These are phyloP conservation scores for Gymnoscopelus braueri DNA, from an alignment of 2,797 vertebrate genomes.

Conservation along the genomic window DNA sequence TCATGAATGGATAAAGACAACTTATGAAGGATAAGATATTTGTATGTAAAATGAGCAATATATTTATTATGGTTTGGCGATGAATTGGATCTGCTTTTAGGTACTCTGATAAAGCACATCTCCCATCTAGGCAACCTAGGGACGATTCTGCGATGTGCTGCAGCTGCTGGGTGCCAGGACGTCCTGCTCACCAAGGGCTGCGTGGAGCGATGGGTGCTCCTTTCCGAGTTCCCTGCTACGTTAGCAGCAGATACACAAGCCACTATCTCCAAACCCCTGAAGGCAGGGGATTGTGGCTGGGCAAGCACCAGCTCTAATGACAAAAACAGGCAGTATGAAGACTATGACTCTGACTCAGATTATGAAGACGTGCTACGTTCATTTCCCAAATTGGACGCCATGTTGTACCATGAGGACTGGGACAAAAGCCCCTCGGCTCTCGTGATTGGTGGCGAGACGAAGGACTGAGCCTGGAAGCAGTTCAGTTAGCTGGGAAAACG, in stretches of 20 bases:
- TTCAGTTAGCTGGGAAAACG: constrained; percentile 81
- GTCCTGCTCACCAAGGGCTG: constrained; percentile 93
- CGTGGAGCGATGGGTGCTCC: constrained; percentile 96
- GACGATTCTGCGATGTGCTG: constrained; percentile 92
- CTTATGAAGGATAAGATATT: too few relatives aligned
- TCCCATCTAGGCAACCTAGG: constrained; percentile 89
- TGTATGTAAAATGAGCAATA: too few relatives aligned
- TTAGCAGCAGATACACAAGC: background rate
- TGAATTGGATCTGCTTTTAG: too few relatives aligned
- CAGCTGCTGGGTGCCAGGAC: constrained; percentile 90
- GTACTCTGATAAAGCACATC: too few relatives aligned
- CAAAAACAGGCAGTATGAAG: constrained; percentile 49
- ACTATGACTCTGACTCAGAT: constrained; percentile 53
- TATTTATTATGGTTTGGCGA: too few relatives aligned
- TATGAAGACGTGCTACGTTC: constrained; percentile 24
- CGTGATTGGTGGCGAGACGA: constrained; percentile 90
- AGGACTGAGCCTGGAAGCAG: constrained; percentile 86
- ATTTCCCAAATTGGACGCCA: constrained; percentile 71
- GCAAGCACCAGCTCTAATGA: constrained; percentile 59
- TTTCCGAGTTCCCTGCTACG: constrained; percentile 85
- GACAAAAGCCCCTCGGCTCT: constrained; percentile 80
- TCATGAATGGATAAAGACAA: too few relatives aligned
- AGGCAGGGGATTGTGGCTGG: constrained; percentile 74
- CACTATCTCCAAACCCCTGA: constrained; percentile 33
- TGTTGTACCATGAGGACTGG: constrained; percentile 86